Evolutionary conservation across 2,113 vertebrate genomes (phyloP), one percentile per base, ranked within the genome.

Genomic region (Lucifuga dentata): DNA sequence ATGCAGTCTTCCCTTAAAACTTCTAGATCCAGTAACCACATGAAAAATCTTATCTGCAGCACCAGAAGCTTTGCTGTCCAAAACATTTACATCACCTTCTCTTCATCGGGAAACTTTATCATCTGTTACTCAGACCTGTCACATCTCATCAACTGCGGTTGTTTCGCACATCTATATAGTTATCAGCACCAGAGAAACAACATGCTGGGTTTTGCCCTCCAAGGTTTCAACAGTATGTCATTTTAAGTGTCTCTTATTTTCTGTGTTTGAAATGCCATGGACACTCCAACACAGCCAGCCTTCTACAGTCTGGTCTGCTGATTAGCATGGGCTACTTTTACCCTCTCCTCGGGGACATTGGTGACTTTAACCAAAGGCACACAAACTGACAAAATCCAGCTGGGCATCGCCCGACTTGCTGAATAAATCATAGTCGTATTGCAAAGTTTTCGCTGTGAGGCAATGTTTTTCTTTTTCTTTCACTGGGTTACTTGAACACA

Each of bases 141-240:
- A 76, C 33, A n/a, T 84, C 62, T 69, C 59, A 82, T 80, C 70
- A 50, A 55, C 64, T 76, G 72, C 41, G 68, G 64, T 67, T 81
- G 40, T 36, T 67, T 52, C 17, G 53, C 76, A 84, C 51, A 52
- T 68, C 68, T 70, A 63, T 63, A 65, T 52, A 59, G 65, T 75
- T 67, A 70, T 82, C 75, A 78, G 69, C 64, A 78, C 29, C 62
- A 66, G 44, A 35, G 59, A 45, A 52, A 70, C 69, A 72, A 60
- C 68, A 51, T 43, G 17, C 44, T 50, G 40, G 13, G 66, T 60
- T 44, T 20, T 53, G 35, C 20, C 50, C 60, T 60, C 58, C 49
- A 11, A n/a, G 39, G 26, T 56, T 68, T 69, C 73, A 76, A 60
- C 70, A 73, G 40, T 55, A 43, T 64, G 61, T 73, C 55, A 78